phyloP scores from a whole-genome alignment of 2,797 vertebrate species.

The Microctenopoma lineatum region DNA sequence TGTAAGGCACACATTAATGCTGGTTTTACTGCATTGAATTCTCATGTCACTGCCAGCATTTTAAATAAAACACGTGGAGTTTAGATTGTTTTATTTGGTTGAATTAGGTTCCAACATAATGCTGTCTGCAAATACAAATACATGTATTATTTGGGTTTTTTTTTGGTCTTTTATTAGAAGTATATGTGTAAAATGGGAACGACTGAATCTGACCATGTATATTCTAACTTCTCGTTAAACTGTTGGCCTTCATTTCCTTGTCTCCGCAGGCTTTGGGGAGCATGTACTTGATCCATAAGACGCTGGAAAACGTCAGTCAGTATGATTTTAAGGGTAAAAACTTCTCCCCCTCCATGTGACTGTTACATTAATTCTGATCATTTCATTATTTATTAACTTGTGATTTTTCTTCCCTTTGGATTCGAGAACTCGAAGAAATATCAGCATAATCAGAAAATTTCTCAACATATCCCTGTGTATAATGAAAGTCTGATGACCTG shows the following conservation, averaged over 20 bases:
- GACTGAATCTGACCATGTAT: background rate
- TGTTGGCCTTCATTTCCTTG: slow-evolving; percentile 9
- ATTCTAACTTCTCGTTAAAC: background rate
- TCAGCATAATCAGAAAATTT: slow-evolving; percentile 8
- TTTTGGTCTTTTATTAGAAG: too few species aligned
- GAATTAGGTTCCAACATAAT: background rate
- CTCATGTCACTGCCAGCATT: background rate
- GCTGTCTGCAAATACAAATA: background rate
- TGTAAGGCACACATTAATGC: background rate
- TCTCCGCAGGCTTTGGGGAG: slow-evolving; percentile 85
- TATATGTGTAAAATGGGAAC: background rate
- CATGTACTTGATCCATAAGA: slow-evolving; percentile 88
- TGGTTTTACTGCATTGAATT: background rate
- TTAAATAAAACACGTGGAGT: background rate
- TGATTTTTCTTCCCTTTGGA: background rate
- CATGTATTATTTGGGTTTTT: background rate
- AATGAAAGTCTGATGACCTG: slow-evolving; percentile 49
- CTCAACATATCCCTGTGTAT: slow-evolving; percentile 33
- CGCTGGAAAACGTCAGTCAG: slow-evolving; percentile 82
- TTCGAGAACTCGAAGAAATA: background rate
- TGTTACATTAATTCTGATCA: slow-evolving; percentile 9
- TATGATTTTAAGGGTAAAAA: slow-evolving; percentile 88
- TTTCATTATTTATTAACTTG: background rate
- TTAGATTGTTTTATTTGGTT: background rate
- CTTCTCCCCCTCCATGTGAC: background rate